A percentile compares a stretch with the other conserved stretches of the same genome.
These are phyloP conservation scores for Fragum whitleyi DNA, from an alignment of 2,888 invertebrate genomes.

Conservation along the genomic window DNA sequence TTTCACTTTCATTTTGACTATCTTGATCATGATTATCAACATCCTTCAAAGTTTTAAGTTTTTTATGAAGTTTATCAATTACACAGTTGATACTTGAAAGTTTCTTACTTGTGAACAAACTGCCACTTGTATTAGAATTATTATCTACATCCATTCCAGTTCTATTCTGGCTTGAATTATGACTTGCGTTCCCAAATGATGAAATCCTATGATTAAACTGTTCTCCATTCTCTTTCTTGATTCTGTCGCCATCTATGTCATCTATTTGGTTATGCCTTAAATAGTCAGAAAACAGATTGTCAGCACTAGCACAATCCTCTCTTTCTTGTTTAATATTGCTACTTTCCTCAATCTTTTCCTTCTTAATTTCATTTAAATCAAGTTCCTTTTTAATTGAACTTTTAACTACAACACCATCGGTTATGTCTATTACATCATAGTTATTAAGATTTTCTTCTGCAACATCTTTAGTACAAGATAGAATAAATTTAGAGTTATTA, in stretches of 20 bases:
- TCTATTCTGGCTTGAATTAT: constrained; percentile 8
- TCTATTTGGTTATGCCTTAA: constrained; percentile 22
- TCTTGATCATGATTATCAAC: constrained; percentile 33
- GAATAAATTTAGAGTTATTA: constrained; percentile 45
- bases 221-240: not conserved
- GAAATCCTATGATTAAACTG: not conserved
- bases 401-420: constrained; percentile 14
- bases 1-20: constrained; percentile 35
- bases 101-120: constrained; percentile 26
- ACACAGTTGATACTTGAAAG: constrained; percentile 47
- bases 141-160: constrained; percentile 16
- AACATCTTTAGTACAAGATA: constrained; percentile 45
- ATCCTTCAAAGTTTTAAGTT: constrained; percentile 36
- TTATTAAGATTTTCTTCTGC: constrained; percentile 23
- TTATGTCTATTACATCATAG: constrained; percentile 26
- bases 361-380: not conserved
- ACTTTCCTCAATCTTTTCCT: not conserved
- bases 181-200: not conserved
- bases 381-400: not conserved
- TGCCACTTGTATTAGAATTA: constrained; percentile 20
- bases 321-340: not conserved
- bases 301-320: not conserved
- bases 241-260: not conserved
- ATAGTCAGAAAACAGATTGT: constrained; percentile 18
- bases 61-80: constrained; percentile 49